Conservation (phyloP, 2,888 invertebrate species). For the Sarcophaga caerulescens region DNA sequence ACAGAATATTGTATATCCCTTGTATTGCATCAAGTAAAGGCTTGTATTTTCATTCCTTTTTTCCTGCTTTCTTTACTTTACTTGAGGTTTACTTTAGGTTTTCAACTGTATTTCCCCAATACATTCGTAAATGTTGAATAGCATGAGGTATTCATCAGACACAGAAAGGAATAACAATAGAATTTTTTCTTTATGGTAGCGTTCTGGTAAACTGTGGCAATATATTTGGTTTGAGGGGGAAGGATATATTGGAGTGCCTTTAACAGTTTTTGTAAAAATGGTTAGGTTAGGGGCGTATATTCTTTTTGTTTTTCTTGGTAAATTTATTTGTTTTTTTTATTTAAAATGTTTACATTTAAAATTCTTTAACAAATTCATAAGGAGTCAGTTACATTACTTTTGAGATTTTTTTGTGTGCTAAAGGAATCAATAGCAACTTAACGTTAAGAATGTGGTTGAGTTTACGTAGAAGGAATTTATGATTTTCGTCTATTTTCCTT, state of each 20-base stretch:
- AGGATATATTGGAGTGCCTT: no score
- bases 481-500: no score
- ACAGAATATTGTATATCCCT: not conserved
- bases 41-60: not conserved
- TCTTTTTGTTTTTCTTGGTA: not conserved
- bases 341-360: not conserved
- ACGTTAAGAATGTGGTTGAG: no score
- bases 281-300: not conserved
- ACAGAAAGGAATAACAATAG: not conserved
- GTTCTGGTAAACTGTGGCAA: not conserved
- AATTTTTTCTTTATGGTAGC: not conserved
- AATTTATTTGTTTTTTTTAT: not conserved
- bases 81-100: no score
- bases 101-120: not conserved
- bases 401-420: not conserved
- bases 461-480: no score
- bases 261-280: not conserved
- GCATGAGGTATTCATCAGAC: not conserved
- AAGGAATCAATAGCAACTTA: no score
- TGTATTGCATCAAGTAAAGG: not conserved
- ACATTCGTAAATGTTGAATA: not conserved
- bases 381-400: not conserved
- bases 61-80: not conserved
- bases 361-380: not conserved
- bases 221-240: not conserved